Percentiles rank a stretch among this genome's conserved stretches.
phyloP scores from a whole-genome alignment of 2,888 invertebrate species.

The Drosophila histrio region DNA sequence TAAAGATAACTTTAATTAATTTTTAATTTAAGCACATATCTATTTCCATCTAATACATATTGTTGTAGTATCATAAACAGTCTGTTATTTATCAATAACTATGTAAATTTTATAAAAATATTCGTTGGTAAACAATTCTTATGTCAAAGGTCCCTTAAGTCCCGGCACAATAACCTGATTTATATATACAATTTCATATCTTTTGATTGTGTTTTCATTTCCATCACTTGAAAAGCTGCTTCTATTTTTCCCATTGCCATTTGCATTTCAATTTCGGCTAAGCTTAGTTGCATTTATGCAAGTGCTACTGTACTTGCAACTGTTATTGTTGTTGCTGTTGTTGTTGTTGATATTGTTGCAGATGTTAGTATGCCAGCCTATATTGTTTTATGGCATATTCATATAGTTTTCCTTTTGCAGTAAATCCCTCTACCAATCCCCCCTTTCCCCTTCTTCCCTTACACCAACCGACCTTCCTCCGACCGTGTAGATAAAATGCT shows the following conservation, averaged over 20 bases:
- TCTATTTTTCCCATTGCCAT: background rate
- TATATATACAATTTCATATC: background rate
- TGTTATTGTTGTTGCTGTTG: slow-evolving; percentile 27
- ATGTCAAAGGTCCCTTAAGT: background rate
- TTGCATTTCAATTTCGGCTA: slow-evolving; percentile 3
- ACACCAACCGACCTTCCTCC: background rate
- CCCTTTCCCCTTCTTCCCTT: background rate
- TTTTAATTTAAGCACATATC: no score
- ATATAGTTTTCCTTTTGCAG: slow-evolving; percentile 64
- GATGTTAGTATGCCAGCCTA: slow-evolving; percentile 59
- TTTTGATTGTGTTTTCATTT: background rate
- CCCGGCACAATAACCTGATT: background rate
- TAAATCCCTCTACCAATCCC: background rate
- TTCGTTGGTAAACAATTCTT: background rate
- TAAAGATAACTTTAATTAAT: no score
- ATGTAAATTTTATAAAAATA: no score
- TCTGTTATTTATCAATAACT: no score
- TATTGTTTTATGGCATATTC: slow-evolving; percentile 79
- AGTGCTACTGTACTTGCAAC: slow-evolving; percentile 58
- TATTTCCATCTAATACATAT: no score
- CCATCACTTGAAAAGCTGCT: background rate
- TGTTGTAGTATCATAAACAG: no score
- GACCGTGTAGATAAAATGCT: slow-evolving; percentile 49
- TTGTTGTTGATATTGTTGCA: slow-evolving; percentile 44
- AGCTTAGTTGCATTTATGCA: slow-evolving; percentile 18